These are phyloP conservation scores for Drosophila willistoni DNA, from an alignment of 1,140 invertebrate genomes.

Conservation along the genomic window DNA sequence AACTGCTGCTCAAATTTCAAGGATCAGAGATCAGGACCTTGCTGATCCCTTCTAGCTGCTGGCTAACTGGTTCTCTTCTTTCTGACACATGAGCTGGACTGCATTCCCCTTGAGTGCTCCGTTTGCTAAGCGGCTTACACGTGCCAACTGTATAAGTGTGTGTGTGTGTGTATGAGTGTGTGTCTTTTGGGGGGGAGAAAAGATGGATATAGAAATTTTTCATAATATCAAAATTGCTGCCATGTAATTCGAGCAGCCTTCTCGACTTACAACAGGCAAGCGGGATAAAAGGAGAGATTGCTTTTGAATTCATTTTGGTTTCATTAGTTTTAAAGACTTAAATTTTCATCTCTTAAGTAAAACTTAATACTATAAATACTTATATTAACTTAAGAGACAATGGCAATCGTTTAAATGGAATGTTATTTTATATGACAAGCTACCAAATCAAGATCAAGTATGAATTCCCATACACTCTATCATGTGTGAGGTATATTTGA, in stretches of 20 bases:
- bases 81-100: background rate
- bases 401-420: too few relatives aligned
- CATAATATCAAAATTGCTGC: conserved; percentile 23
- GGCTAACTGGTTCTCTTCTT: conserved; percentile 5
- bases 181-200: background rate
- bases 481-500: too few relatives aligned
- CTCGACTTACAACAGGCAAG: conserved; percentile 54
- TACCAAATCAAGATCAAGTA: too few relatives aligned
- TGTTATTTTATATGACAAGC: too few relatives aligned
- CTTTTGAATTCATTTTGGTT: conserved; percentile 16
- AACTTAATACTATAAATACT: too few relatives aligned
- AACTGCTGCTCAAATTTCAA: conserved; percentile 41
- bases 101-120: background rate
- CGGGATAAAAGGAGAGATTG: conserved; percentile 22
- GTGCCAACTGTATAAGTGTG: conserved; percentile 46
- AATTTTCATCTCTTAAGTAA: background rate
- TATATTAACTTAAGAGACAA: too few relatives aligned
- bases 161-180: background rate
- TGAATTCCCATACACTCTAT: too few relatives aligned
- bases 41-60: conserved; percentile 1
- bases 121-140: conserved; percentile 61
- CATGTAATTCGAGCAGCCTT: conserved; percentile 40
- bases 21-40: conserved; percentile 19
- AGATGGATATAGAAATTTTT: conserved; percentile 11
- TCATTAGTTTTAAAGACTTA: conserved; percentile 10